phyloP scores from a whole-genome alignment of 1,140 invertebrate genomes.

The Drosophila nebulosa region DNA sequence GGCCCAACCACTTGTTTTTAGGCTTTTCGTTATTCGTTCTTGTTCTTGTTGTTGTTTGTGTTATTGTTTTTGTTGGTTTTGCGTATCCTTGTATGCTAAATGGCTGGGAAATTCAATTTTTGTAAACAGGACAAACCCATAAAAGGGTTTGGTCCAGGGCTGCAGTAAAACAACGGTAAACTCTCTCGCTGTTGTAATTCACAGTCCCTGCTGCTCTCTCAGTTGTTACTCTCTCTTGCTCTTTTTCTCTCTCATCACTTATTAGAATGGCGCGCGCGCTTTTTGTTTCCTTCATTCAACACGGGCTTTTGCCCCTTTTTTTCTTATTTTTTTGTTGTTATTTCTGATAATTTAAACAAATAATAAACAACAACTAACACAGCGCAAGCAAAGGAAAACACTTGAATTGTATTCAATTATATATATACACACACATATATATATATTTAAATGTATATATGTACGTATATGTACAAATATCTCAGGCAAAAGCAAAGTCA shows the following conservation, averaged over 20 bases:
- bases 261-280: slow-evolving; percentile 27
- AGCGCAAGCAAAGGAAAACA: slow-evolving; percentile 74
- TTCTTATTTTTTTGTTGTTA: slow-evolving; percentile 41
- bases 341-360: slow-evolving; percentile 73
- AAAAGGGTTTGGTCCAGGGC: slow-evolving; percentile 69
- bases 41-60: slow-evolving; percentile 26
- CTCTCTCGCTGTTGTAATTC: too few species aligned
- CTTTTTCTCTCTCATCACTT: slow-evolving; percentile 24
- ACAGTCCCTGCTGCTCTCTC: too few species aligned
- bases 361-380: slow-evolving; percentile 70
- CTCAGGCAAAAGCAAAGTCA: slow-evolving; percentile 29
- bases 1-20: slow-evolving; percentile 8
- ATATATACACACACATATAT: slow-evolving; percentile 13
- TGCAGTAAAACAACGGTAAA: slow-evolving; percentile 29
- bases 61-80: slow-evolving; percentile 4
- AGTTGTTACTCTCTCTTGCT: slow-evolving; percentile 17
- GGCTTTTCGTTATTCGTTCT: not conserved
- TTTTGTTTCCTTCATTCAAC: slow-evolving; percentile 38
- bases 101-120: slow-evolving; percentile 11
- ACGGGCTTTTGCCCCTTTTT: slow-evolving; percentile 19
- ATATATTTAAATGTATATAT: slow-evolving; percentile 27
- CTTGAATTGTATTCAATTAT: slow-evolving; percentile 77
- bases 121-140: slow-evolving; percentile 62
- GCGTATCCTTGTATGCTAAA: not conserved
- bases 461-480: slow-evolving; percentile 13